Evolutionary conservation across 2,797 vertebrate species (phyloP).

Genomic region (Tympanoctomys barrerae): DNA sequence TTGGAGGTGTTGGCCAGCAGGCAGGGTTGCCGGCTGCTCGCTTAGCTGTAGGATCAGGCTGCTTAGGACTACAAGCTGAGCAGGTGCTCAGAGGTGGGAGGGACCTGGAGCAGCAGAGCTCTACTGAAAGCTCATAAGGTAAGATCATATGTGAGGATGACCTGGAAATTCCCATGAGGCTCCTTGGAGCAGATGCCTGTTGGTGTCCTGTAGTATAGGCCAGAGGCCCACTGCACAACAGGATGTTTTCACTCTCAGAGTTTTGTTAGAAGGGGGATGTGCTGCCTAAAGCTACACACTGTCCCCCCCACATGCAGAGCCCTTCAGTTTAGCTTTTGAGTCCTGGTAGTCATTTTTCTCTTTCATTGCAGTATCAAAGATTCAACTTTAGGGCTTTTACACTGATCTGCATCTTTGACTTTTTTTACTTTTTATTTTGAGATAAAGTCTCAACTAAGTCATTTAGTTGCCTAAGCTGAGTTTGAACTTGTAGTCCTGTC

Average conservation of each 20-base stretch:
- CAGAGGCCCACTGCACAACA: neutral
- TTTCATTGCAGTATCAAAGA: neutral
- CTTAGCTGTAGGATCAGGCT: neutral
- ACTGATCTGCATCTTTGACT: neutral
- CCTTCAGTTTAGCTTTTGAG: neutral
- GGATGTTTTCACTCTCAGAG: neutral
- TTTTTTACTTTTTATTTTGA: neutral
- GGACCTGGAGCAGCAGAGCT: neutral
- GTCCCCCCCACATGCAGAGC: neutral
- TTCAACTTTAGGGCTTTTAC: neutral
- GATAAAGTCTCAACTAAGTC: neutral
- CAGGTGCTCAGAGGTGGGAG: too few species aligned
- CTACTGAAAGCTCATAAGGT: neutral
- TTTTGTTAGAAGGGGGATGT: neutral
- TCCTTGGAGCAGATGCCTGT: neutral
- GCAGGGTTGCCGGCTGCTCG: neutral
- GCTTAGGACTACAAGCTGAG: neutral
- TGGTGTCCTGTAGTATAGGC: fast-evolving
- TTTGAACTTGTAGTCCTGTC: neutral
- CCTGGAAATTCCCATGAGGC: neutral
- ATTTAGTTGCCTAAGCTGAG: neutral
- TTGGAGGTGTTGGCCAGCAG: neutral
- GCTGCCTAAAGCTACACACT: neutral
- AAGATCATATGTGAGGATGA: too few species aligned
- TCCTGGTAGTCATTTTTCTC: neutral